Conservation (phyloP, 2,888 invertebrate genomes). For the Tinea semifulvella region DNA sequence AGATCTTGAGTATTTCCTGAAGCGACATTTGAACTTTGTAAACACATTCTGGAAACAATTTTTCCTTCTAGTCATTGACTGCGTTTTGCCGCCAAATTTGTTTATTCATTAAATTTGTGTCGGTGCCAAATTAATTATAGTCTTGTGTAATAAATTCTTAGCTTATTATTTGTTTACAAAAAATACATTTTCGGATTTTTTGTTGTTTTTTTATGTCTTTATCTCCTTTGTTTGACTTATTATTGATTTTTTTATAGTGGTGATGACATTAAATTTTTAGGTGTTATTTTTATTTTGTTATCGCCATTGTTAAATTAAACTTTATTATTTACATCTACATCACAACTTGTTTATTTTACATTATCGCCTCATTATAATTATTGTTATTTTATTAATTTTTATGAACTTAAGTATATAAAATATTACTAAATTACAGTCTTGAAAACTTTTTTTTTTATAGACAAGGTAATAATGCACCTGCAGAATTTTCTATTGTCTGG, state of each 20-base stretch:
- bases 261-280: not conserved
- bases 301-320: not conserved
- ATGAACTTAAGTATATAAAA: too few relatives aligned
- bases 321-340: too few relatives aligned
- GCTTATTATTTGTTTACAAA: conserved; percentile 1
- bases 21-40: not conserved
- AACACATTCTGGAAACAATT: not conserved
- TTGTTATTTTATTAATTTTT: too few relatives aligned
- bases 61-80: conserved; percentile 10
- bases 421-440: too few relatives aligned
- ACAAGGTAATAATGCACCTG: too few relatives aligned
- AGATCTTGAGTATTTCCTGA: conserved; percentile 1
- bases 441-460: too few relatives aligned
- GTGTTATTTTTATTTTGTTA: not conserved
- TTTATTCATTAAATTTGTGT: not conserved
- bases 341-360: too few relatives aligned
- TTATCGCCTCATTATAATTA: too few relatives aligned
- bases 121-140: conserved; percentile 6
- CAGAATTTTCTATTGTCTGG: too few relatives aligned
- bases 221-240: not conserved
- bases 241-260: not conserved
- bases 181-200: not conserved
- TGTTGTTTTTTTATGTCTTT: not conserved
- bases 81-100: conserved; percentile 5
- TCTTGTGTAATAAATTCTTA: not conserved